These are phyloP conservation scores for Tangara arthus DNA, from an alignment of 2,797 vertebrate genomes.

Conservation along the genomic window DNA sequence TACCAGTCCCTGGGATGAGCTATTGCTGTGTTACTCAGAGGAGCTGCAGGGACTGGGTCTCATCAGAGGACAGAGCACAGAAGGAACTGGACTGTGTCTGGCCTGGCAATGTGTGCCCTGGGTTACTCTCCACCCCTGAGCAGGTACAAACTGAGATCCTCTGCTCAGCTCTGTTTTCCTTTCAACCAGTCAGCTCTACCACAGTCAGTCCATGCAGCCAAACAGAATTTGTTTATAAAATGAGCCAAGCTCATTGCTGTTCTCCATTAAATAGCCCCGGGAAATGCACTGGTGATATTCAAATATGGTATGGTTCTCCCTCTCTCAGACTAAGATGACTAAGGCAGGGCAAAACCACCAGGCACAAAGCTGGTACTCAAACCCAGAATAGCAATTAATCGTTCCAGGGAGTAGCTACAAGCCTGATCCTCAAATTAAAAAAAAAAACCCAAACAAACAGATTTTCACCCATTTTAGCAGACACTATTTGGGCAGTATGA, in stretches of 20 bases:
- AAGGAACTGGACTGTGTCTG: background rate
- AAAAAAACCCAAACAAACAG: background rate
- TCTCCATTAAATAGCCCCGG: background rate
- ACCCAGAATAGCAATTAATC: background rate
- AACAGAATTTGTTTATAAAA: background rate
- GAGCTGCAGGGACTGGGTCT: background rate
- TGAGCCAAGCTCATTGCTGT: background rate
- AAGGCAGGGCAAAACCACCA: background rate
- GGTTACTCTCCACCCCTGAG: background rate
- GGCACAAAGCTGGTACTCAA: background rate
- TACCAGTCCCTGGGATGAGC: background rate
- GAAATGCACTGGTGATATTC: background rate
- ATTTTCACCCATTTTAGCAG: background rate
- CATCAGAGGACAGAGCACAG: background rate
- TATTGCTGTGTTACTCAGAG: background rate
- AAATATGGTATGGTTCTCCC: background rate
- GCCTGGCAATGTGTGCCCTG: background rate
- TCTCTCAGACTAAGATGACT: fast-evolving
- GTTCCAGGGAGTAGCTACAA: background rate
- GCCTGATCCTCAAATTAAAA: background rate
- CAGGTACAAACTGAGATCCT: background rate
- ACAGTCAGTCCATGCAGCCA: fast-evolving
- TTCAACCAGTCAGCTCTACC: background rate
- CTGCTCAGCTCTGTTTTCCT: background rate
- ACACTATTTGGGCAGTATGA: background rate